Conservation (phyloP, 2,797 vertebrate species). For the Ptychobarbus kaznakovi region DNA sequence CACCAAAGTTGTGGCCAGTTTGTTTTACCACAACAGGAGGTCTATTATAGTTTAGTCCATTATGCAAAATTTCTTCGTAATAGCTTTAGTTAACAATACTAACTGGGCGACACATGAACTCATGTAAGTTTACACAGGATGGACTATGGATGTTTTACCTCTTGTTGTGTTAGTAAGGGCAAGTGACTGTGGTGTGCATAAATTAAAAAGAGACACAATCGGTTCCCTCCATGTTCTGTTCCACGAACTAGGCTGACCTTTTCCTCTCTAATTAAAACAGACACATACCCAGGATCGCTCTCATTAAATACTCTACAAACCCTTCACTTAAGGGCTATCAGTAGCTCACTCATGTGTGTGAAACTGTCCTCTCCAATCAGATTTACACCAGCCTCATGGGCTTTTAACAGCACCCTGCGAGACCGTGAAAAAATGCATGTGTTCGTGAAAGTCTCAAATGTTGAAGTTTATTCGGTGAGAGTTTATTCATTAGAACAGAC, state of each 20-base stretch:
- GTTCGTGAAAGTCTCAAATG: constrained; percentile 24
- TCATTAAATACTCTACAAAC: constrained; percentile 75
- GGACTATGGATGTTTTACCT: constrained; percentile 13
- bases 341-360: constrained; percentile 68
- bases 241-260: constrained; percentile 60
- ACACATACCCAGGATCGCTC: constrained; percentile 71
- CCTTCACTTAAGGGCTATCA: constrained; percentile 71
- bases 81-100: neutral
- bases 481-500: constrained; percentile 34
- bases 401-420: constrained; percentile 34
- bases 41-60: neutral
- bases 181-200: constrained; percentile 2
- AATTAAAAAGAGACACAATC: constrained; percentile 47
- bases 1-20: neutral
- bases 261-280: constrained; percentile 73
- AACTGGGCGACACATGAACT: too few species aligned
- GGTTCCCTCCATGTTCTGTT: constrained; percentile 52
- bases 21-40: neutral
- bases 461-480: constrained; percentile 26
- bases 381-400: constrained; percentile 50
- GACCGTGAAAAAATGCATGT: constrained; percentile 48
- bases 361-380: constrained; percentile 66
- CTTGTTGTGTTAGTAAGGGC: constrained; percentile 2
- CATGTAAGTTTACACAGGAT: constrained; percentile 6
- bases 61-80: neutral